phyloP scores from a whole-genome alignment of 2,113 vertebrate genomes.

The Nematolebias whitei region DNA sequence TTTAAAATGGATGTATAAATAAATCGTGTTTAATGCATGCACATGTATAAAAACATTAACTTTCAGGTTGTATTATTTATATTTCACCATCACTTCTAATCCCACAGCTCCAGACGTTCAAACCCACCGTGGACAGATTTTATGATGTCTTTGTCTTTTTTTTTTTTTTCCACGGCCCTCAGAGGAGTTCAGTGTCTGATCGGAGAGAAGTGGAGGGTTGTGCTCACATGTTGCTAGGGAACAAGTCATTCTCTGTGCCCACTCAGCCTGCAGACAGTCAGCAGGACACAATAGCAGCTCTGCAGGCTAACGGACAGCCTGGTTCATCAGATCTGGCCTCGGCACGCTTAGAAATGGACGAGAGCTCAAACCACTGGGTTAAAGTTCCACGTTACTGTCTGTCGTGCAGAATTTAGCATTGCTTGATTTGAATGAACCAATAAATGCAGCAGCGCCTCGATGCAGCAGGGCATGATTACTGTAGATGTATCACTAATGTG shows the following conservation, averaged over 20 bases:
- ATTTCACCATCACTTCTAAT: neutral
- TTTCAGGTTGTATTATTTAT: neutral
- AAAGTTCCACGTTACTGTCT: slow-evolving; percentile 13
- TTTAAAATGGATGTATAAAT: neutral
- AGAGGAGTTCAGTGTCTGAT: slow-evolving; percentile 66
- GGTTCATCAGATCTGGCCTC: slow-evolving; percentile 27
- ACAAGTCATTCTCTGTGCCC: slow-evolving; percentile 69
- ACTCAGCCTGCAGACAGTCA: slow-evolving; percentile 69
- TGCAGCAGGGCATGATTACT: too few relatives aligned
- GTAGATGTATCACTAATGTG: neutral
- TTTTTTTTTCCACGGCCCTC: slow-evolving; percentile 49
- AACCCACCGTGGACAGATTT: slow-evolving; percentile 8
- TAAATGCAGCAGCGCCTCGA: slow-evolving; percentile 3
- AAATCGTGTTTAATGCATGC: neutral
- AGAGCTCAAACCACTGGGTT: slow-evolving; percentile 1
- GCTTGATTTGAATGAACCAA: neutral
- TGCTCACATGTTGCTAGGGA: slow-evolving; percentile 77
- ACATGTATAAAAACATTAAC: neutral
- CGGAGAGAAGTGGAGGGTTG: slow-evolving; percentile 48
- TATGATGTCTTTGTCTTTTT: slow-evolving; percentile 31
- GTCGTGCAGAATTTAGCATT: slow-evolving; percentile 4
- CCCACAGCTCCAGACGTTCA: slow-evolving; percentile 1
- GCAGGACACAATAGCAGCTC: slow-evolving; percentile 63
- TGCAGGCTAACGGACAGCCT: slow-evolving; percentile 42
- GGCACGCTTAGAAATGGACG: neutral